Evolutionary conservation across 2,113 vertebrate species (phyloP).

Genomic region (Pedetes capensis): DNA sequence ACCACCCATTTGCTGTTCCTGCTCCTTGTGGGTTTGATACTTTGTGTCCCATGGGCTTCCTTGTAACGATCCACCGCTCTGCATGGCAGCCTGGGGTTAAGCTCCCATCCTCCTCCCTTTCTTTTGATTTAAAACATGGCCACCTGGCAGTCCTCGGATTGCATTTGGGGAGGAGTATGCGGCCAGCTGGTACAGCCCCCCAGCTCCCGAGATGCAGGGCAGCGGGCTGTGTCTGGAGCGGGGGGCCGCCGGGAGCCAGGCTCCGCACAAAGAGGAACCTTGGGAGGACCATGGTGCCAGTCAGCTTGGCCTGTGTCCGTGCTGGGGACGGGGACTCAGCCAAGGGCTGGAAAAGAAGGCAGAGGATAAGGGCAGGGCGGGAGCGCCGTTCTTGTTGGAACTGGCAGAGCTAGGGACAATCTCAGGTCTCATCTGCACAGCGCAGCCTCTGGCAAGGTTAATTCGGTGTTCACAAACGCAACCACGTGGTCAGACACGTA

Average conservation of each 20-base stretch:
- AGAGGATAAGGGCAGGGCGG: background rate
- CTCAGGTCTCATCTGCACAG: background rate
- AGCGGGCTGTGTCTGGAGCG: background rate
- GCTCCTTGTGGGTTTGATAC: background rate
- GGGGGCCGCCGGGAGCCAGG: no score
- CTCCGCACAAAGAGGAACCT: background rate
- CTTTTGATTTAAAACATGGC: no score
- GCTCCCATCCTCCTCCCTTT: no score
- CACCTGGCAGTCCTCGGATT: no score
- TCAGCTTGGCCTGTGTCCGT: background rate
- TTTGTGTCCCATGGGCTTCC: background rate
- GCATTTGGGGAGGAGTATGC: no score
- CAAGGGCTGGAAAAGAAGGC: background rate
- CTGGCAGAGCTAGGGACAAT: rapidly evolving
- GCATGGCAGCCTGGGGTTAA: background rate
- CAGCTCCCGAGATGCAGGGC: no score
- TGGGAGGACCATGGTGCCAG: no score
- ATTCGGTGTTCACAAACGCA: no score
- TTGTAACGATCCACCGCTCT: background rate
- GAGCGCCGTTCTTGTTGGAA: rapidly evolving
- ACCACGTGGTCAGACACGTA: no score
- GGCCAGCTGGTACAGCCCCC: no score
- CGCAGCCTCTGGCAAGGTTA: background rate
- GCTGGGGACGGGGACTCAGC: rapidly evolving
- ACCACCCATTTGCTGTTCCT: background rate